Conservation (phyloP, 2,113 vertebrate species). For the Semnopithecus entellus region DNA sequence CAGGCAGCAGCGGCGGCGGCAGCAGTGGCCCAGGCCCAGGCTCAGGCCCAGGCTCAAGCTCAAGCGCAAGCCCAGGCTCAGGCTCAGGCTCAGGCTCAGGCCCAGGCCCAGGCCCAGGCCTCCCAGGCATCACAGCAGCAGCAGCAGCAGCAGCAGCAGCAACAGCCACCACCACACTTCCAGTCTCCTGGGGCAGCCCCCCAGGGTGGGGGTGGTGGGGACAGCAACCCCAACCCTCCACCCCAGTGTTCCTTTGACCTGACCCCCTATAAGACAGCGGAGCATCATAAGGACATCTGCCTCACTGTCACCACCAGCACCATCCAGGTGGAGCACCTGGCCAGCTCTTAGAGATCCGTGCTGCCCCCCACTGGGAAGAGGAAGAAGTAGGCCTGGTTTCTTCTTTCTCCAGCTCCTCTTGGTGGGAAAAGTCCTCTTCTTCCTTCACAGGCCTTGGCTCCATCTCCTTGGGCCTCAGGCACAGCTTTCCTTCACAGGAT, state of each 20-base stretch:
- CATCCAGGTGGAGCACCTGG: slow-evolving; percentile 91
- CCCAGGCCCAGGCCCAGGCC: slow-evolving; percentile 45
- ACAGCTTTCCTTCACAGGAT: slow-evolving; percentile 54
- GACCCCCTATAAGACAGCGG: slow-evolving; percentile 96
- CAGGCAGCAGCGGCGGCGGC: slow-evolving; percentile 80
- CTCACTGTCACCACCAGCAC: slow-evolving; percentile 96
- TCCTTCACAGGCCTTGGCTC: slow-evolving; percentile 65
- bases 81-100: slow-evolving; percentile 53
- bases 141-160: slow-evolving; percentile 60
- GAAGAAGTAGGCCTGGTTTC: slow-evolving; percentile 70
- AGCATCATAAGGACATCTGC: slow-evolving; percentile 97
- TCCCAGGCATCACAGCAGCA: slow-evolving; percentile 66
- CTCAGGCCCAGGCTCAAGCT: background rate
- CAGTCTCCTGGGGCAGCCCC: slow-evolving; percentile 86
- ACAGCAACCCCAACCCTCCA: slow-evolving; percentile 88
- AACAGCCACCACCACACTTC: slow-evolving; percentile 89
- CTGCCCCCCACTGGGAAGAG: slow-evolving; percentile 54
- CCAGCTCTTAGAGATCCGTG: slow-evolving; percentile 88
- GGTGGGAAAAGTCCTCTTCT: slow-evolving; percentile 77
- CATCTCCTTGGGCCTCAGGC: slow-evolving; percentile 61
- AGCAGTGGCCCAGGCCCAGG: slow-evolving; percentile 66
- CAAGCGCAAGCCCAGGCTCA: slow-evolving; percentile 82
- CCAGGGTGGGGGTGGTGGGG: slow-evolving; percentile 85
- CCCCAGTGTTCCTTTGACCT: slow-evolving; percentile 96
- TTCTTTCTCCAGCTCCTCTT: slow-evolving; percentile 78